Percentiles rank a stretch among this genome's conserved stretches.
phyloP scores from a whole-genome alignment of 2,797 vertebrate genomes.

The Falco naumanni region DNA sequence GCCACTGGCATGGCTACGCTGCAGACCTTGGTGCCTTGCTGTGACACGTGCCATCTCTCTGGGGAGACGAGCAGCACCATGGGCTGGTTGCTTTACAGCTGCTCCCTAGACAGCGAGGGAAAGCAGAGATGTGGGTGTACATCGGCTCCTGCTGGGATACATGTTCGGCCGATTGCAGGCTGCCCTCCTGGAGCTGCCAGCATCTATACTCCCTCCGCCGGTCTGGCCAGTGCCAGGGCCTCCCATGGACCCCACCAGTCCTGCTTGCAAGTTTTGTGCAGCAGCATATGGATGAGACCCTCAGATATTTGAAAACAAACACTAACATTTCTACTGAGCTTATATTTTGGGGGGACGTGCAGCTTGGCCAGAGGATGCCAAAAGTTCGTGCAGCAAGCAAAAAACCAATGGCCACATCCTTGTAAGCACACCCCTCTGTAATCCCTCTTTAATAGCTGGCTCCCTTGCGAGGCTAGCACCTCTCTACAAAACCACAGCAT shows the following conservation, averaged over 20 bases:
- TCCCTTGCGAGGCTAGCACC: background rate
- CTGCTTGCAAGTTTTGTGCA: background rate
- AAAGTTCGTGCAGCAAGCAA: background rate
- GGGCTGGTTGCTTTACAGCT: background rate
- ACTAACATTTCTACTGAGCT: background rate
- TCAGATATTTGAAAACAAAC: background rate
- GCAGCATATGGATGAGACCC: background rate
- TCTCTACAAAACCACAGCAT: background rate
- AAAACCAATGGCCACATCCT: background rate
- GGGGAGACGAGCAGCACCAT: background rate
- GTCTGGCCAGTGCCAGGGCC: background rate
- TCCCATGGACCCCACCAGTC: background rate
- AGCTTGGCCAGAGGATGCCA: background rate
- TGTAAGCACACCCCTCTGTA: background rate
- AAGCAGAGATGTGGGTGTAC: background rate
- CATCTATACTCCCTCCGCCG: accelerated
- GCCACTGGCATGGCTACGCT: accelerated
- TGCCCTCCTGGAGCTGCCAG: background rate
- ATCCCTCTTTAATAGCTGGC: background rate
- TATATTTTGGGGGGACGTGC: background rate
- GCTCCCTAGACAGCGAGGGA: background rate
- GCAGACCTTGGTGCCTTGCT: background rate
- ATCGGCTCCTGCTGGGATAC: accelerated
- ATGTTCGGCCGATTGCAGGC: accelerated
- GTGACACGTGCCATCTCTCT: background rate